Conservation (phyloP, 2,797 vertebrate species). For the Coccyzus lansbergi region DNA sequence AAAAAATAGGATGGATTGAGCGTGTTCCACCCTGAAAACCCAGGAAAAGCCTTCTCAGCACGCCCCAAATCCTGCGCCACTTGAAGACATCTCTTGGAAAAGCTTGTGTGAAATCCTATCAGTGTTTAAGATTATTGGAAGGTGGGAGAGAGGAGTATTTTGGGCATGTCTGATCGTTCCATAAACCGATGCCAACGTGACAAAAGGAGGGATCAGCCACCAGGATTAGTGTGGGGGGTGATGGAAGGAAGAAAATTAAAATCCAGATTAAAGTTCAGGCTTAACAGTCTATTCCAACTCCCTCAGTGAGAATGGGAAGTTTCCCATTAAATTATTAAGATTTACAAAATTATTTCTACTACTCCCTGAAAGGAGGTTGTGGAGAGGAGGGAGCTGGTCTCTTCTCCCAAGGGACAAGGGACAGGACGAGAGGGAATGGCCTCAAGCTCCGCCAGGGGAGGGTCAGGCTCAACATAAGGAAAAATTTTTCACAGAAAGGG, state of each 20-base stretch:
- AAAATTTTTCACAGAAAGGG: no score
- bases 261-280: background rate
- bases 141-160: conserved; percentile 6
- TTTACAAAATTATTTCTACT: no score
- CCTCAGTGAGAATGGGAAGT: background rate
- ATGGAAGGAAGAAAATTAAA: background rate
- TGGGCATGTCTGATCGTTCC: background rate
- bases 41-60: conserved; percentile 27
- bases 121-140: background rate
- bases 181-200: conserved; percentile 22
- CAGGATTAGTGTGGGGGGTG: background rate
- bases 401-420: no score
- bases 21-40: conserved; percentile 45
- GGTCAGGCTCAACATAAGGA: no score
- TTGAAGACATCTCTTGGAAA: conserved; percentile 42
- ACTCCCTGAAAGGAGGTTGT: no score
- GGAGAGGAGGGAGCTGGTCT: no score
- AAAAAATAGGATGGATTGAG: conserved; percentile 51
- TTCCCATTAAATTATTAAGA: background rate
- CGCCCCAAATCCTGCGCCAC: background rate
- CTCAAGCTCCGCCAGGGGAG: no score
- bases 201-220: conserved; percentile 13
- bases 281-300: background rate
- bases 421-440: no score
- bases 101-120: conserved; percentile 43